These are phyloP conservation scores for Sebastolobus alascanus DNA, from an alignment of 2,797 vertebrate genomes.

Conservation along the genomic window DNA sequence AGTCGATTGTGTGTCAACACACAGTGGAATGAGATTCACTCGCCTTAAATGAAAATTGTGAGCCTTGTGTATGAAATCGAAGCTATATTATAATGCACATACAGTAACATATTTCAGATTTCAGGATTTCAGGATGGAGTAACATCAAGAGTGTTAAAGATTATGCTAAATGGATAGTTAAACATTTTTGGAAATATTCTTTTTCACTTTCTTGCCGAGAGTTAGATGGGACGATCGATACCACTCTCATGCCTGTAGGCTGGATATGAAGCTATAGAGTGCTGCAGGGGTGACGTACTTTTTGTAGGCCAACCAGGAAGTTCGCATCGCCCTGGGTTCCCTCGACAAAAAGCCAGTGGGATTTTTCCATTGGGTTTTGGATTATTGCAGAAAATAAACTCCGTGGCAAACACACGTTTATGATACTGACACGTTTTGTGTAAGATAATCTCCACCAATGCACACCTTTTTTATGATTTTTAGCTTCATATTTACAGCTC, in stretches of 20 bases:
- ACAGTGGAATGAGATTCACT: slow-evolving; percentile 64
- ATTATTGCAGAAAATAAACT: no score
- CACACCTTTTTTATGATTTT: no score
- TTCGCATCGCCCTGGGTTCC: no score
- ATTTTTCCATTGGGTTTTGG: no score
- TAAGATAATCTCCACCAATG: no score
- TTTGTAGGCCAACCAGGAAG: no score
- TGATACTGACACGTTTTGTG: no score
- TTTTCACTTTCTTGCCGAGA: slow-evolving; percentile 13
- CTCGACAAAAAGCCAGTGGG: no score
- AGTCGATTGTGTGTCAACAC: slow-evolving; percentile 31
- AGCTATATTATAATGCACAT: slow-evolving; percentile 71
- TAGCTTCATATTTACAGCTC: neutral
- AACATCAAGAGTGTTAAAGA: slow-evolving; percentile 12
- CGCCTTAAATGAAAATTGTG: slow-evolving; percentile 77
- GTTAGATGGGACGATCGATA: slow-evolving; percentile 7
- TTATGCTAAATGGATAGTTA: slow-evolving; percentile 9
- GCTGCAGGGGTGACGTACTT: no score
- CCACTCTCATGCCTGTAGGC: neutral
- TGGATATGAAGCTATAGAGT: slow-evolving; percentile 16
- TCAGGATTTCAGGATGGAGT: slow-evolving; percentile 11
- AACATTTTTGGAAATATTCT: slow-evolving; percentile 21
- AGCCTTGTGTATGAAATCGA: slow-evolving; percentile 73
- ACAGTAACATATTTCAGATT: slow-evolving; percentile 32
- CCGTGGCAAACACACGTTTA: no score